These are phyloP conservation scores for Palythoa grandiflora DNA, from an alignment of 92 coral and sea anemone species.

Conservation along the genomic window DNA sequence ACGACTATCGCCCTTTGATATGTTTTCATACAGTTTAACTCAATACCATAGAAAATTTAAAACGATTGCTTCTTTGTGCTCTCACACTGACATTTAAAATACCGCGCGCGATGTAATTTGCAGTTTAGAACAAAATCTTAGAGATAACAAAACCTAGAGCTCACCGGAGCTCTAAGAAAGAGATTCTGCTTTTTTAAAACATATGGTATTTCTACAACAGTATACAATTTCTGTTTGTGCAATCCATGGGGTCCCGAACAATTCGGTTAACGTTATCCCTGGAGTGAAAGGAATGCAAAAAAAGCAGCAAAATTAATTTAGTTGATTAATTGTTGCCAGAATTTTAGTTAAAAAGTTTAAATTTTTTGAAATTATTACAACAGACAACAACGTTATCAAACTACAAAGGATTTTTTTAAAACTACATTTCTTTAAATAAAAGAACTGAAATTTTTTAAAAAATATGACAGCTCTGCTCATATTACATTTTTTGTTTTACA, in stretches of 20 bases:
- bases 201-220: conserved; percentile 33
- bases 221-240: conserved; percentile 48
- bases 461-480: neutral
- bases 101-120: neutral
- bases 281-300: conserved; percentile 33
- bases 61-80: neutral
- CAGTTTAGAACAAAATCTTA: neutral
- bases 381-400: neutral
- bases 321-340: too few species aligned
- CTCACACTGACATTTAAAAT: neutral
- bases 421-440: neutral
- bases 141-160: neutral
- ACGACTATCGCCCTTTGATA: conserved; percentile 1
- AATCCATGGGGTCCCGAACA: conserved; percentile 47
- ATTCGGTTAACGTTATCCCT: conserved; percentile 17
- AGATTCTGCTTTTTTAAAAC: neutral
- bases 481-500: neutral
- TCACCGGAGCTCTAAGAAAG: neutral
- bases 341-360: too few species aligned
- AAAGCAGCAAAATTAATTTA: neutral
- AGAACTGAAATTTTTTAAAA: neutral
- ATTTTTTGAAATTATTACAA: too few species aligned
- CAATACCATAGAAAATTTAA: neutral
- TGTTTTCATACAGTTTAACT: conserved; percentile 22
- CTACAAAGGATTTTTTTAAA: neutral